Percentiles rank a stretch among this genome's conserved stretches.
These are phyloP conservation scores for Platysternon megacephalum DNA, from an alignment of 2,113 vertebrate species.

Conservation along the genomic window DNA sequence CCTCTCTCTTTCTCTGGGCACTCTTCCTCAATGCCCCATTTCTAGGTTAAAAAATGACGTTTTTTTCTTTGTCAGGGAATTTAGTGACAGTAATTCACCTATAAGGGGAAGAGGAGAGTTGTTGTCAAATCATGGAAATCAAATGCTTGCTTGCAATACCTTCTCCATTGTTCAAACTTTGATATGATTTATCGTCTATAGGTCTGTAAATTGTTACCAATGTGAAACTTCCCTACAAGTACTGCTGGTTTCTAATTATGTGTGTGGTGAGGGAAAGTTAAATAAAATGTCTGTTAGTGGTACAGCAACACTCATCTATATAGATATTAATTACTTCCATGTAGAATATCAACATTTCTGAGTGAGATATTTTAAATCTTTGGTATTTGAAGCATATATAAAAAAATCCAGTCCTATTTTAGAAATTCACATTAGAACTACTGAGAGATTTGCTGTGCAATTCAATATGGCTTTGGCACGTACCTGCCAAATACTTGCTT, in stretches of 20 bases:
- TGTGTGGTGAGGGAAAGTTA: neutral
- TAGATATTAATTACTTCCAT: too few relatives aligned
- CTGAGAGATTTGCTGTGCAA: neutral
- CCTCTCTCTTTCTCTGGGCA: neutral
- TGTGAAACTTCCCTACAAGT: neutral
- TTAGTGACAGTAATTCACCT: neutral
- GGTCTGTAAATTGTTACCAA: neutral
- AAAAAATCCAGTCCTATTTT: neutral
- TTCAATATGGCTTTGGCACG: too few relatives aligned
- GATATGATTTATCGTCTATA: neutral
- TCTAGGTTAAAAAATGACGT: neutral
- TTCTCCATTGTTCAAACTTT: neutral
- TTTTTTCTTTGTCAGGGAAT: neutral
- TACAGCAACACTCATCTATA: neutral
- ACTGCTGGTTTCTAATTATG: neutral
- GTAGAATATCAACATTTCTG: neutral
- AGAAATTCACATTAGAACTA: neutral
- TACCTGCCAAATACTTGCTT: too few relatives aligned
- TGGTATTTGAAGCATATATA: neutral
- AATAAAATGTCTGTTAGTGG: neutral
- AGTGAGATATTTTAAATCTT: neutral
- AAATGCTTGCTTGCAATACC: neutral
- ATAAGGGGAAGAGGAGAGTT: neutral
- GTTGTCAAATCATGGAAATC: neutral
- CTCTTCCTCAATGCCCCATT: neutral